Evolutionary conservation across 2,888 invertebrate species (phyloP).

Genomic region (Orthonychiurus folsomi): DNA sequence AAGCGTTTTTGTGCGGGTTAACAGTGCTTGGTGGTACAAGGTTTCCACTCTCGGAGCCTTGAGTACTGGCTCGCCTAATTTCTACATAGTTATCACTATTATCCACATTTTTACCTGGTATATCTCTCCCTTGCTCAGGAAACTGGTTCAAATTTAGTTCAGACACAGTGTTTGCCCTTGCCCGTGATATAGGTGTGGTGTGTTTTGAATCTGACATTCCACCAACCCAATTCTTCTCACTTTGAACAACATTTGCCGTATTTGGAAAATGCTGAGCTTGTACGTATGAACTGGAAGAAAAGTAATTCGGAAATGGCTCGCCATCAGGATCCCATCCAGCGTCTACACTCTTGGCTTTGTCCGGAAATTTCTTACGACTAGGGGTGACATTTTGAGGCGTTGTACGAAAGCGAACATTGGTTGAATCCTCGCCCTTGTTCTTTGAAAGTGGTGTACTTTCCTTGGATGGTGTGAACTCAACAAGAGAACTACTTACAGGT

Average conservation of each 20-base stretch:
- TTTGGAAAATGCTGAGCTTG: slow-evolving; percentile 2
- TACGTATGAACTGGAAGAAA: slow-evolving; percentile 9
- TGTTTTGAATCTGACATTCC: neutral
- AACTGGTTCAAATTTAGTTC: slow-evolving; percentile 14
- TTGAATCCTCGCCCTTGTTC: slow-evolving; percentile 25
- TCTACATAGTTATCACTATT: too few relatives aligned
- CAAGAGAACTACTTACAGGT: neutral
- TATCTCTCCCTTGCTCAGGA: neutral
- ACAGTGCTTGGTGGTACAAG: slow-evolving; percentile 2
- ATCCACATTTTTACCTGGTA: slow-evolving; percentile 8
- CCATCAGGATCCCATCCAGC: slow-evolving; percentile 19
- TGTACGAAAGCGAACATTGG: slow-evolving; percentile 26
- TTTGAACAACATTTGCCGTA: neutral
- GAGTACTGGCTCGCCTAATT: neutral
- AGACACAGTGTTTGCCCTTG: slow-evolving; percentile 18
- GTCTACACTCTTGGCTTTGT: slow-evolving; percentile 29
- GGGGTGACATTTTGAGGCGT: slow-evolving; percentile 14
- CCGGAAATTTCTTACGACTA: slow-evolving; percentile 26
- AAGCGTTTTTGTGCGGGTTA: neutral
- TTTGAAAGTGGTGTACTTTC: neutral
- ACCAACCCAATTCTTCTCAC: too few relatives aligned
- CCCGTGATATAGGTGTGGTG: slow-evolving; percentile 7
- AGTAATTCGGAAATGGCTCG: slow-evolving; percentile 26
- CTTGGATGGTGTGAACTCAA: neutral
- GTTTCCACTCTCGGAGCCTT: neutral